Base-by-base conservation (phyloP, 2,797 vertebrate genomes). In the Sebastes aleutianus region DNA sequence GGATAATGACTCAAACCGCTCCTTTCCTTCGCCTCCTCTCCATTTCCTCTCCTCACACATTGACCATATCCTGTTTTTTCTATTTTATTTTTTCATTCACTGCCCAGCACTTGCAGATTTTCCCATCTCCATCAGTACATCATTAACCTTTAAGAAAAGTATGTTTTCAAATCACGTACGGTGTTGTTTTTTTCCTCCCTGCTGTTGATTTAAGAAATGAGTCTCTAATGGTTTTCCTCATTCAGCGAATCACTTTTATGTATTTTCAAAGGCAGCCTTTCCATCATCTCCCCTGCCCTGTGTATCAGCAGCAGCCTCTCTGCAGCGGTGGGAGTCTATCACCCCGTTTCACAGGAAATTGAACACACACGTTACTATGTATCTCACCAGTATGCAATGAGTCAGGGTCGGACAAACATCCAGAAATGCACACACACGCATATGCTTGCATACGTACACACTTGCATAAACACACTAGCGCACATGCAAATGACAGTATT, bases 151-250 rank as follows among this genome's bases (percentile, higher is more conserved):
- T 79, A 74, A 82, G 56, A 68, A 54, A 57, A 77, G 53, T 67
- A 78, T 80, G 66, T 87, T 83, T 90, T 87, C 79, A 76, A 65
- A 78, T 87, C 90, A 87, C 65, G 43, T 86, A 78, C 64, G 16
- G 7, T 54, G 72, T 57, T 82, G 27, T 71, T 64, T 84, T 79
- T 69, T 75, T 8, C 5, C 57, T 57, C 61, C 57, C 58, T 24
- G 18, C 66, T 85, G 80, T 76, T 90, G 86, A 82, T 81, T 87
- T 88, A 86, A 87, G 84, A 85, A 88, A 87, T 75, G 54, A 84
- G 20, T 85, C 81, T 80, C 70, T 86, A 82, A 89, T 87, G 87
- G 65, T 73, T 89, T 89, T 86, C 79, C 78, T 83, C 71, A 79
- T 92, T 85, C 82, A 47, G 77, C 24, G 11, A 80, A 85, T 86